A percentile compares a stretch with the other conserved stretches of the same genome.
Conservation (phyloP, 2,888 invertebrate genomes). For the Lasius platythorax region DNA sequence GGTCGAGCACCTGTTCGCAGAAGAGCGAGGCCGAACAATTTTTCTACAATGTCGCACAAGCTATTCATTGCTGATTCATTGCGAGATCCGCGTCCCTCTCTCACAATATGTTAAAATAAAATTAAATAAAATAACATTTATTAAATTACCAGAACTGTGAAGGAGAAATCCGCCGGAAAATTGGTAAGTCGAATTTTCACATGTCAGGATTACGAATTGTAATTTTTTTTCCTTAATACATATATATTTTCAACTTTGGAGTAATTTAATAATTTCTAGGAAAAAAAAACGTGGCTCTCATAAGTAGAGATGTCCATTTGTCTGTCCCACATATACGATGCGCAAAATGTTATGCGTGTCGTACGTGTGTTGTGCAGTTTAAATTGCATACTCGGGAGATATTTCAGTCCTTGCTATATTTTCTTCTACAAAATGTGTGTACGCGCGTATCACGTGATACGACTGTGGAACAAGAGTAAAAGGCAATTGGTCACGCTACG, state of each 20-base stretch:
- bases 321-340: background rate
- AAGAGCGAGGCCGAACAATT: background rate
- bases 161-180: background rate
- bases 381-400: background rate
- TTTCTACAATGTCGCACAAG: background rate
- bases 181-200: background rate
- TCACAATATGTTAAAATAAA: background rate
- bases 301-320: background rate
- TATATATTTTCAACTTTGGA: background rate
- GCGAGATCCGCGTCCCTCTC: background rate
- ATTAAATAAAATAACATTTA: background rate
- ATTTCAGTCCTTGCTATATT: background rate
- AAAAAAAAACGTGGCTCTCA: background rate
- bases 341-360: slow-evolving; percentile 24
- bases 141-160: background rate
- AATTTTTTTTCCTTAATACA: background rate
- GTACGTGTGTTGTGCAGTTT: background rate
- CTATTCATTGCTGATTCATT: background rate
- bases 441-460: slow-evolving; percentile 16
- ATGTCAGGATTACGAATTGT: background rate
- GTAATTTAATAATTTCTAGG: slow-evolving; percentile 22
- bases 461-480: slow-evolving; percentile 12
- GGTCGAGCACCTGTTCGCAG: slow-evolving; percentile 30
- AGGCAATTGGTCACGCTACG: slow-evolving; percentile 48
- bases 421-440: slow-evolving; percentile 4